phyloP scores from a whole-genome alignment of 2,888 invertebrate genomes.

The Oscheius sp. region DNA sequence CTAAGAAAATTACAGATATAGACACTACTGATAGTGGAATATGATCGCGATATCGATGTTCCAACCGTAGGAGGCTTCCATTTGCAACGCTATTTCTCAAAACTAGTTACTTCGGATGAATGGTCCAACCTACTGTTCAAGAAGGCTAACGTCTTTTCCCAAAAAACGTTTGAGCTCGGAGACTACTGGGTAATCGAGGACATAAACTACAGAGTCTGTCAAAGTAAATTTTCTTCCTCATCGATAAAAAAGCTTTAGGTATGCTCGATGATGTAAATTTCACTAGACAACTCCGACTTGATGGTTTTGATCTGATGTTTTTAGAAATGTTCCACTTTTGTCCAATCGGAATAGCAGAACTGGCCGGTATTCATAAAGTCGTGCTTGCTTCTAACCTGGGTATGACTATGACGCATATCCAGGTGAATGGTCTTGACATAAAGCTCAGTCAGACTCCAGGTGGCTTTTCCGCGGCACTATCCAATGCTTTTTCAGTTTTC shows the following conservation, averaged over 20 bases:
- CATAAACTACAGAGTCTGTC: constrained; percentile 39
- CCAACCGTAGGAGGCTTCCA: no score
- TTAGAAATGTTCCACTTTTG: constrained; percentile 45
- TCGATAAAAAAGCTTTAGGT: constrained; percentile 17
- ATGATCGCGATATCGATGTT: no score
- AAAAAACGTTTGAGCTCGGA: constrained; percentile 34
- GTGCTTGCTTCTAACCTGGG: constrained; percentile 41
- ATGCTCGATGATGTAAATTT: constrained; percentile 30
- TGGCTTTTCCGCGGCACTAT: background rate
- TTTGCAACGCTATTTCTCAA: no score
- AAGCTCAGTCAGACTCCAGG: constrained; percentile 41
- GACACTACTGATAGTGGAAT: no score
- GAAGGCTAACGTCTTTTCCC: constrained; percentile 35
- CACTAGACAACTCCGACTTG: background rate
- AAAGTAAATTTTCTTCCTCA: constrained; percentile 8
- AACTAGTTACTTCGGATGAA: constrained; percentile 9
- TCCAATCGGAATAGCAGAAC: constrained; percentile 34
- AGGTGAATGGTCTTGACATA: constrained; percentile 22
- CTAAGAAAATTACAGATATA: no score
- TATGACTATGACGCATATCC: constrained; percentile 40
- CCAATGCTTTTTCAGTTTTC: constrained; percentile 24
- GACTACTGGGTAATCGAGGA: constrained; percentile 40
- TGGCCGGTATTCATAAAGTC: constrained; percentile 37
- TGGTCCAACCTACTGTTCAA: constrained; percentile 37
- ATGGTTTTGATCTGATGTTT: constrained; percentile 36